Evolutionary conservation across 2,113 vertebrate genomes (phyloP), one percentile per base, ranked within the genome.

Genomic region (Phoxinus phoxinus): DNA sequence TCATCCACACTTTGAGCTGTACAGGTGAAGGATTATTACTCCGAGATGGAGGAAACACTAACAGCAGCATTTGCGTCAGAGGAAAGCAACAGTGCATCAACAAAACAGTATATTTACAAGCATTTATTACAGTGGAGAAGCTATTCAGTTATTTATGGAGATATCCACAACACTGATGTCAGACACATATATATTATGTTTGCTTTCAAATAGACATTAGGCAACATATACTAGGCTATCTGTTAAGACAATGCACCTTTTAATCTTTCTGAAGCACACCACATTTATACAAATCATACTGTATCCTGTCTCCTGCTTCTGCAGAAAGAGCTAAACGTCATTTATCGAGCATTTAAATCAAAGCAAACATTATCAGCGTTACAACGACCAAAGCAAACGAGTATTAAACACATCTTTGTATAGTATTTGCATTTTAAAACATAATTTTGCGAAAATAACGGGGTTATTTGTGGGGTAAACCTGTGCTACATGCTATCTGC

Each of bases 401-500:
- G 4, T 63, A 27, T 13, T 13, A 13, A 6, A 63, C 11, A 13
- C 79, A 67, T 65, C 41, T 67, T n/a, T 21, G 37, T 46, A 32
- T 81, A 69, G 35, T 69, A 32, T 81, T 35, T 51, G 46, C 81
- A 67, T 63, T 46, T 65, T 27, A 63, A n/a, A 59, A 9, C 76
- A 41, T 19, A 2, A 27, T 65, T 21, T 81, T 17, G 17, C 21
- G 23, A n/a, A 83, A 53, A 83, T 53, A 71, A 35, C 8, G 9
- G 8, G 21, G 8, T 32, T 51, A 51, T 44, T 41, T 63, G 37
- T 6, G 44, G 37, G 27, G 27, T n/a, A 67, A 69, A 81, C 61
- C 61, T 32, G 21, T 69, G 79, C 79, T 81, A 81, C 79, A 83
- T 71, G 53, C 53, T 81, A 73, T 58, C 12, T 11, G 27, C 53